Percentiles rank a stretch among this genome's conserved stretches.
phyloP scores from a whole-genome alignment of 30 jellyfish, hydroid and myxozoan species.

The Aurelia coerulea region DNA sequence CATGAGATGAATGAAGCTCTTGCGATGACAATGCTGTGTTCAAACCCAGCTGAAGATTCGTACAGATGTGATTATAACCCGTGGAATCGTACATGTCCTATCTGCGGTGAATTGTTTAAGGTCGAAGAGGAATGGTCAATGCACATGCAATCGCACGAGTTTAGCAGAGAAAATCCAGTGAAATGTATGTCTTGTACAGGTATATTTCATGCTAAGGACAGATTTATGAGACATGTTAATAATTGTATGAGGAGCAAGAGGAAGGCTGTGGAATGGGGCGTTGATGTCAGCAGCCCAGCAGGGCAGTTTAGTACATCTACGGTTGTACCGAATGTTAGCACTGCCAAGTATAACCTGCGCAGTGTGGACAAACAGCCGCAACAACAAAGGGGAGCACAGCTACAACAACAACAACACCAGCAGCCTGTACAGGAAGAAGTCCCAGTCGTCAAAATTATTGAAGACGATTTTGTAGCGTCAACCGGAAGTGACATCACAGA shows the following conservation, averaged over 20 bases:
- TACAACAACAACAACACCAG: too few species aligned
- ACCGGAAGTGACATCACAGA: not conserved
- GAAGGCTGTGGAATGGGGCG: not conserved
- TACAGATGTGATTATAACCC: not conserved
- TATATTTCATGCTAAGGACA: not conserved
- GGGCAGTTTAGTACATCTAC: too few species aligned
- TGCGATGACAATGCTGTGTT: not conserved
- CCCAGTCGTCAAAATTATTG: too few species aligned
- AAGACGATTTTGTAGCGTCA: not conserved
- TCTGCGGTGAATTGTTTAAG: not conserved
- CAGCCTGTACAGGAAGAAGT: too few species aligned
- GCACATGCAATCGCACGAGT: conserved; percentile 10
- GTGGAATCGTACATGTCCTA: conserved; percentile 3
- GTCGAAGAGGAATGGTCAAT: conserved; percentile 14
- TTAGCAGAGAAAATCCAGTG: not conserved
- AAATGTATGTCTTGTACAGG: conserved; percentile 24
- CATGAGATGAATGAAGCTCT: not conserved
- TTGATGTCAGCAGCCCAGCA: too few species aligned
- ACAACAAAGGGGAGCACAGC: not conserved
- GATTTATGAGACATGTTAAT: conserved; percentile 14
- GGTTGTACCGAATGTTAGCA: not conserved
- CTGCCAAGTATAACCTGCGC: not conserved
- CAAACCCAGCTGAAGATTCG: not conserved
- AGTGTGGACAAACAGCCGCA: not conserved
- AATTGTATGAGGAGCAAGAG: conserved; percentile 14